A percentile compares a stretch with the other conserved stretches of the same genome.
Evolutionary conservation across 1,140 invertebrate species (phyloP).

Genomic region (Lasaia peninsularis): DNA sequence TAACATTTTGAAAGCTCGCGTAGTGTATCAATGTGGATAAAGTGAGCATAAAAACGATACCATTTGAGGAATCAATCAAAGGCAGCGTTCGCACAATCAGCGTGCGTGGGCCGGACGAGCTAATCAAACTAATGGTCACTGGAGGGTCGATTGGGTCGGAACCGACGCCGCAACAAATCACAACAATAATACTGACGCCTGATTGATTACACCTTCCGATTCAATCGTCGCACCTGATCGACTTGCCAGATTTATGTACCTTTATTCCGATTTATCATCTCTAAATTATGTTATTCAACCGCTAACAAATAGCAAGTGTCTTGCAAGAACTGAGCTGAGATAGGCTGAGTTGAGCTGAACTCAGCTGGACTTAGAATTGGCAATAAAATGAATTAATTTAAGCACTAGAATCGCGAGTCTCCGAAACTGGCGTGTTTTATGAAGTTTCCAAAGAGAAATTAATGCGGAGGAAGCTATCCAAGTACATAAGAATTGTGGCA

Average conservation of each 20-base stretch:
- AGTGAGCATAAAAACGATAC: conserved; percentile 46
- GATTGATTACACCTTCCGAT: conserved; percentile 49
- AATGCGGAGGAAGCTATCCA: too few species aligned
- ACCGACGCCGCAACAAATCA: conserved; percentile 55
- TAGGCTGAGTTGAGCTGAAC: neutral
- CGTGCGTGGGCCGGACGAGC: conserved; percentile 60
- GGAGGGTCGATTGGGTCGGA: conserved; percentile 37
- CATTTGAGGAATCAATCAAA: conserved; percentile 69
- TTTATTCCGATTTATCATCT: neutral
- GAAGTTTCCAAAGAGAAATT: too few species aligned
- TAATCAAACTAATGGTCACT: conserved; percentile 68
- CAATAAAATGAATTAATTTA: too few species aligned
- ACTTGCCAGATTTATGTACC: conserved; percentile 25
- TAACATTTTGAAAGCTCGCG: conserved; percentile 11
- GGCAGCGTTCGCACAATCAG: conserved; percentile 60
- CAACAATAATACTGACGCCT: conserved; percentile 64
- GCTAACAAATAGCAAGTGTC: too few species aligned
- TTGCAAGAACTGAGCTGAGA: neutral
- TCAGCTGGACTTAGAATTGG: neutral
- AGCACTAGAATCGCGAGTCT: too few species aligned
- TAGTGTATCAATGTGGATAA: conserved; percentile 41
- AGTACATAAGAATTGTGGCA: too few species aligned
- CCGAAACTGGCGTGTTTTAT: too few species aligned
- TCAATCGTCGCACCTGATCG: conserved; percentile 27
- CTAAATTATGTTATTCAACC: neutral